Evolutionary conservation across 2,797 vertebrate species (phyloP), one percentile per base, ranked within the genome.

Genomic region (Karalla daura): DNA sequence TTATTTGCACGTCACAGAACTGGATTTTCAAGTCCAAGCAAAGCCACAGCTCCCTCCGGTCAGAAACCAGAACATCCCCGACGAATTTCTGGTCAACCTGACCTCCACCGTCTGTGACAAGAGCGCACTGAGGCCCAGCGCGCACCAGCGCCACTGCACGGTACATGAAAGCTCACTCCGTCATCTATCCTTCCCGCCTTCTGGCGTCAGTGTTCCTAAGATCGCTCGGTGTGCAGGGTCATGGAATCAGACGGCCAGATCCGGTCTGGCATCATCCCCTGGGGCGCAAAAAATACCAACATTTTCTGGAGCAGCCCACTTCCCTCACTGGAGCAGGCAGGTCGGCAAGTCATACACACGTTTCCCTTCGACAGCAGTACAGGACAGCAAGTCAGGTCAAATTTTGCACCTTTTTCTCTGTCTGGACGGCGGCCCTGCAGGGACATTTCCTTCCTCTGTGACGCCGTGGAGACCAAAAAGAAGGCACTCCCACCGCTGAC

Each of bases 381-480:
- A 41, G n/a, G 12, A 37, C n/a, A 5, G 7, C 2, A n/a, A n/a
- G n/a, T n/a, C n/a, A n/a, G n/a, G n/a, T n/a, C n/a, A n/a, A n/a
- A n/a, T n/a, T n/a, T n/a, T n/a, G n/a, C n/a, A n/a, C n/a, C n/a
- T n/a, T n/a, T n/a, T n/a, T 18, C 13, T 28, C 28, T 80, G 12
- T 58, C 13, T 30, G 9, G 5, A 23, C 2, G 20, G 18, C 28
- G 20, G 50, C 0, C 50, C 58, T 85, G 46, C 83, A 97, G 97
- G 81, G 96, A 95, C 82, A 90, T 96, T 80, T 97, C 96, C 5
- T 96, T 96, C 66, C 88, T 96, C 11, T 96, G 94, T 82, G 93
- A 97, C 25, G 41, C 90, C 36, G 58, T 70, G 14, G 64, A 77
- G 17, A 67, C 71, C 56, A 85, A 81, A 86, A 93, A 67, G 78